Evolutionary conservation across 2,888 invertebrate species (phyloP), one percentile per base, ranked within the genome.

Genomic region (Beris morrisii): DNA sequence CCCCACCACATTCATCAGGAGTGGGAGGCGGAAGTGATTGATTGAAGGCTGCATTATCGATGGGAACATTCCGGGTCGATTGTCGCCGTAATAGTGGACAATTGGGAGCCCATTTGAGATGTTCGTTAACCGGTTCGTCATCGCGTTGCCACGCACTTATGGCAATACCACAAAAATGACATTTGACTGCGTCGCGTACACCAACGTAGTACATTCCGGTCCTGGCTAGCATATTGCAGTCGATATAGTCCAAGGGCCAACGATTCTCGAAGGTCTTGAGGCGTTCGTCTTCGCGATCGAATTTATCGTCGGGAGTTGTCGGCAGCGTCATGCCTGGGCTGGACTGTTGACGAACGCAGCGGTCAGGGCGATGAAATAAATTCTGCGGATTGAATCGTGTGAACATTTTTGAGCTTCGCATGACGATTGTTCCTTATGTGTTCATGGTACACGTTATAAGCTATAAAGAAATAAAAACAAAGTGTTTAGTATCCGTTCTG

Each of bases 151-250:
- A 93, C 69, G 86, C 83, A 76, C 87, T 87, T 59, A 92, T 86
- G 76, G 89, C 87, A 57, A 89, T 83, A 69, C 85, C 84, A 76
- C 90, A 89, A 76, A 87, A 90, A 11, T 88, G 87, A 77, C 91
- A 92, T 65, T 85, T 83, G 12, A 91, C 91, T 74, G 85, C 84
- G 74, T 92, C 91, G 43, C 84, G 85, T 70, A 85, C 83, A 30
- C 87, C 85, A 5, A 87, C 84, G 73, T 88, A 93, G 76, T 88
- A 91, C 77, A 93, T 92, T n/a, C 93, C 93, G 67, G 89, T 89
- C 30, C 83, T 82, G 0, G 92, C 91, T 69, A 93, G 82, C 55
- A 82, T 83, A 59, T 82, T 81, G 0, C 84, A 83, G n/a, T 80
- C 77, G 54, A 88, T 73, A 74, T 74, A 79, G 0, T 87, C 85